Evolutionary conservation across 2,888 invertebrate species (phyloP).

Genomic region (Pristionchus mayeri): DNA sequence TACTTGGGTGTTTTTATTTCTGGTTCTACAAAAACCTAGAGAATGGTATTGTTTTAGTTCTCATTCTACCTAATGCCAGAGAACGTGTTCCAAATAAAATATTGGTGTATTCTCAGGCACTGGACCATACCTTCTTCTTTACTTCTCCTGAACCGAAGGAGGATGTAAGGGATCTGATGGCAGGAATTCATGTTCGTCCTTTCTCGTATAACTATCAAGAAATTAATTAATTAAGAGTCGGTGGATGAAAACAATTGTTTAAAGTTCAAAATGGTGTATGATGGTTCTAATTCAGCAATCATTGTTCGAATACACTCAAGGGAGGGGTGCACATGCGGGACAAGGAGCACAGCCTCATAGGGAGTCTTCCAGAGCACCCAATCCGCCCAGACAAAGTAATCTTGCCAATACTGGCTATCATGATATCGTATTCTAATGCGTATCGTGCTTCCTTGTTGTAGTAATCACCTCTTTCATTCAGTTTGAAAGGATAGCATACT

Average conservation of each 20-base stretch:
- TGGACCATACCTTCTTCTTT: slow-evolving; percentile 99
- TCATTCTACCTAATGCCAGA: neutral
- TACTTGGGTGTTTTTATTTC: too few relatives aligned
- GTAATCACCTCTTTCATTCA: too few relatives aligned
- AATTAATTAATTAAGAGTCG: neutral
- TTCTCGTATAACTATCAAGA: slow-evolving; percentile 4
- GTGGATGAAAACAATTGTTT: neutral
- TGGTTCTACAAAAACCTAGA: too few relatives aligned
- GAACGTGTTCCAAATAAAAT: too few relatives aligned
- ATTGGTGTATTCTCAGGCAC: slow-evolving; percentile 56
- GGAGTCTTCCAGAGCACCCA: neutral
- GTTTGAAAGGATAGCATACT: too few relatives aligned
- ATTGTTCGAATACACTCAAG: slow-evolving; percentile 72
- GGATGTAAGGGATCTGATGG: slow-evolving; percentile 76
- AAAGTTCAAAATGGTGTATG: neutral
- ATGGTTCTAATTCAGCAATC: slow-evolving; percentile 53
- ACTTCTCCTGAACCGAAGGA: slow-evolving; percentile 90
- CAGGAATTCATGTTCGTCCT: slow-evolving; percentile 52
- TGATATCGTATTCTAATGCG: slow-evolving; percentile 58
- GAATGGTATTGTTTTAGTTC: too few relatives aligned
- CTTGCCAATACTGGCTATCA: slow-evolving; percentile 54
- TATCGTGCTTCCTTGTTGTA: too few relatives aligned
- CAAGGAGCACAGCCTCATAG: neutral
- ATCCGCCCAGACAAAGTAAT: slow-evolving; percentile 50
- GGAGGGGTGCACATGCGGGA: slow-evolving; percentile 68